Conservation (phyloP, 2,888 invertebrate genomes). For the Ophraella communa region DNA sequence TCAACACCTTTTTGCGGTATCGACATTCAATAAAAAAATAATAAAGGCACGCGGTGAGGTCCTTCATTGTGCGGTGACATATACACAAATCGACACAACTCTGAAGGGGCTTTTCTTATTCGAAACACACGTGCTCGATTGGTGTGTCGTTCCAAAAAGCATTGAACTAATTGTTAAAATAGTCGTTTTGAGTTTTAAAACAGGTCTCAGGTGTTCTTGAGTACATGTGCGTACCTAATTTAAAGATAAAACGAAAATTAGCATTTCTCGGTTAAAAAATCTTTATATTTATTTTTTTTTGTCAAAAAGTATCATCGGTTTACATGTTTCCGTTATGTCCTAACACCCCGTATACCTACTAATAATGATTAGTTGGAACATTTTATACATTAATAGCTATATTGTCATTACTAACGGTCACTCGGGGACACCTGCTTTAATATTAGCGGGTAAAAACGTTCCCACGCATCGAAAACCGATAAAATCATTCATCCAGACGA, state of each 20-base stretch:
- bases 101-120: constrained; percentile 26
- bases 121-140: constrained; percentile 35
- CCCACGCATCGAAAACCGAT: constrained; percentile 33
- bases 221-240: not conserved
- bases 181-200: constrained; percentile 18
- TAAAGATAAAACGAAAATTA: no score
- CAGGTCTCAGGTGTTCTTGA: constrained; percentile 25
- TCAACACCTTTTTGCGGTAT: constrained; percentile 24
- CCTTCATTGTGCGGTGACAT: constrained; percentile 25
- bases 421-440: constrained; percentile 27
- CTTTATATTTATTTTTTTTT: no score
- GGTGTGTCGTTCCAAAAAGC: constrained; percentile 21
- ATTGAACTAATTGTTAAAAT: constrained; percentile 35
- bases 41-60: constrained; percentile 25
- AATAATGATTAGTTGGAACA: not conserved
- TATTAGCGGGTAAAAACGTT: constrained; percentile 26
- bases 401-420: constrained; percentile 24
- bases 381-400: not conserved
- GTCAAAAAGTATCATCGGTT: no score
- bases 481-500: constrained; percentile 18
- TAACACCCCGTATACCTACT: not conserved
- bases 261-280: no score
- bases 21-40: constrained; percentile 22
- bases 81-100: constrained; percentile 27
- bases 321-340: no score